Base-by-base conservation (phyloP, 2,797 vertebrate species). In the Pipistrellus pygmaeus region DNA sequence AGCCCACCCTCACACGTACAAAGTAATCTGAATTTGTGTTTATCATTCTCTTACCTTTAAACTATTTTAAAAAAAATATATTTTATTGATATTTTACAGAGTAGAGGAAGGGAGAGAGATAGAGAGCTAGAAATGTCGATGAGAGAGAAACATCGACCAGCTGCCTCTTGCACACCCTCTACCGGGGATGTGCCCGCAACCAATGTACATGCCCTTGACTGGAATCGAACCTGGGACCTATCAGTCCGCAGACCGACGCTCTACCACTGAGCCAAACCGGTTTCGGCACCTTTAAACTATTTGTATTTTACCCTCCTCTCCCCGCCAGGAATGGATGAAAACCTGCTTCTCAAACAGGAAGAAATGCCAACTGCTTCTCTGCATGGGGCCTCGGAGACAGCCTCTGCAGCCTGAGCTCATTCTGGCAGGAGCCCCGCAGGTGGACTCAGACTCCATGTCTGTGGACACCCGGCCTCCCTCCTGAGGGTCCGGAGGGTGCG, bases 1-100 rank as follows among this genome's bases (percentile, higher is more conserved):
- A 92, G 78, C 57, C 85, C 21, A 60, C 38, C 8, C 44, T 12
- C 20, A 14, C 82, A 78, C 10, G 44, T 90, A 41, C 20, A 6
- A 55, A 27, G 21, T 20, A 35, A 21, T 76, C 71, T n/a, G 80
- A 90, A 73, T 85, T 85, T 48, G 15, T 35, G 15, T 72, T 76
- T 55, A 10, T 44, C 84, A 21, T 78, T 69, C 78, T 92, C 89
- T 69, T 69, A 91, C 68, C 60, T 87, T 13, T 48, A 48, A 48
- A 10, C 11, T 46, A 10, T 46, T 46, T 46, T 46, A 41, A 41
- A 41, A 41, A 41, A 41, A 46, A 46, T 46, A 46, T 46, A 46
- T 12, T 46, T 46, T 46, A 46, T 46, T 46, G 44, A 12, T 46
- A 41, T 46, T 46, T 46, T 46, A 46, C 44, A 46, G 44, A 41